A percentile compares a stretch with the other conserved stretches of the same genome.
Conservation (phyloP, 2,797 vertebrate genomes). For the Anguilla marmorata region DNA sequence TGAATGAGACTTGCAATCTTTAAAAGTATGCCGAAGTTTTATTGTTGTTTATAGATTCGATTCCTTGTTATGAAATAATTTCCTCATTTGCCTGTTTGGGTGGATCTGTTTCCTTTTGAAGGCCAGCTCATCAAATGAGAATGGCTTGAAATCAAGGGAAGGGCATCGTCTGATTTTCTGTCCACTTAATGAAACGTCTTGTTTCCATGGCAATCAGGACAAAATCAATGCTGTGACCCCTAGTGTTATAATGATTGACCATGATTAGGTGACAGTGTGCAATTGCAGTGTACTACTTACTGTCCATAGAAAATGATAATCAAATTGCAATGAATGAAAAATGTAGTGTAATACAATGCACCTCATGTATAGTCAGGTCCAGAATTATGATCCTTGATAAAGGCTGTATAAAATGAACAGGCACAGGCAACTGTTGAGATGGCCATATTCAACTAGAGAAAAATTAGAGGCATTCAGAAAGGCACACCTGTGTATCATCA, state of each 20-base stretch:
- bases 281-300: not conserved
- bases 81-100: not conserved
- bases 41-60: not conserved
- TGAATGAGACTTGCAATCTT: not conserved
- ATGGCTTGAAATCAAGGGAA: not conserved
- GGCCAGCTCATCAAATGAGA: not conserved
- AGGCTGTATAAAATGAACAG: not conserved
- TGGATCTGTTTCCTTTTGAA: not conserved
- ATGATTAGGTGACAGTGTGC: not conserved
- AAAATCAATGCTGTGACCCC: not conserved
- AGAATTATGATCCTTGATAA: not conserved
- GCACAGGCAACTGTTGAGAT: not conserved
- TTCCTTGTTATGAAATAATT: not conserved
- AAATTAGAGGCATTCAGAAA: too few relatives aligned
- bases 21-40: not conserved
- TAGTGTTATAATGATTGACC: not conserved
- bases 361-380: not conserved
- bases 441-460: not conserved
- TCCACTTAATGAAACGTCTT: not conserved
- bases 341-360: not conserved
- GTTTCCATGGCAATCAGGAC: not conserved
- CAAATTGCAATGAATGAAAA: not conserved
- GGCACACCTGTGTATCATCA: too few relatives aligned
- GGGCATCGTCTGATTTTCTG: not conserved
- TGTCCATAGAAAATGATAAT: not conserved